A percentile compares a stretch with the other conserved stretches of the same genome.
Evolutionary conservation across 2,797 vertebrate genomes (phyloP).

Genomic region (Hippoglossus hippoglossus): DNA sequence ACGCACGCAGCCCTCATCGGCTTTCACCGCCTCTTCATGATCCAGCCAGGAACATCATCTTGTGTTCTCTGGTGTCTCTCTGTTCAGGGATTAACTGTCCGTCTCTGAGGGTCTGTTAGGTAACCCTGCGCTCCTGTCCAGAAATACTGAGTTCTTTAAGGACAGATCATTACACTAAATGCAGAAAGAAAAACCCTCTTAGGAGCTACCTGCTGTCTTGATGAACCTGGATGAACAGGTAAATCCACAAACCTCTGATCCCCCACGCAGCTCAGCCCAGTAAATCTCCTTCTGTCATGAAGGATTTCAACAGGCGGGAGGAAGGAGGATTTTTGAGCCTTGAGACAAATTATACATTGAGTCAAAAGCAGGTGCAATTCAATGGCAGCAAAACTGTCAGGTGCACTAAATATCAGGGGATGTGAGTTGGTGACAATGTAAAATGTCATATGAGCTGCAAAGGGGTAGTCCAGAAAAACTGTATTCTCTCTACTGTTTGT

Average conservation of each 20-base stretch:
- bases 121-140: slow-evolving; percentile 34
- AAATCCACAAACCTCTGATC: slow-evolving; percentile 43
- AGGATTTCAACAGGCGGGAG: slow-evolving; percentile 5
- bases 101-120: slow-evolving; percentile 47
- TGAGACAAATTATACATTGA: not conserved
- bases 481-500: too few relatives aligned
- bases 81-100: slow-evolving; percentile 57
- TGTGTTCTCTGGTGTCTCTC: slow-evolving; percentile 51
- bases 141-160: slow-evolving; percentile 19
- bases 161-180: slow-evolving; percentile 26
- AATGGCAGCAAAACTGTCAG: slow-evolving; percentile 15
- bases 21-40: slow-evolving; percentile 29
- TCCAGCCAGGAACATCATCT: slow-evolving; percentile 38
- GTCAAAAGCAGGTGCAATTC: slow-evolving; percentile 13
- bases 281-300: slow-evolving; percentile 38
- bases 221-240: slow-evolving; percentile 48
- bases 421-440: slow-evolving; percentile 11
- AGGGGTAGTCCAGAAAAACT: too few relatives aligned
- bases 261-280: slow-evolving; percentile 27
- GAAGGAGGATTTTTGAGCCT: slow-evolving; percentile 8
- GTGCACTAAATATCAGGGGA: slow-evolving; percentile 1
- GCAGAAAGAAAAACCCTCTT: slow-evolving; percentile 6
- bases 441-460: not conserved
- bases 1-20: slow-evolving; percentile 30
- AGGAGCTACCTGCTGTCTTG: slow-evolving; percentile 51